Evolutionary conservation across 1,140 invertebrate species (phyloP), one percentile per base, ranked within the genome.

Genomic region (Archegozetes longisetosus): DNA sequence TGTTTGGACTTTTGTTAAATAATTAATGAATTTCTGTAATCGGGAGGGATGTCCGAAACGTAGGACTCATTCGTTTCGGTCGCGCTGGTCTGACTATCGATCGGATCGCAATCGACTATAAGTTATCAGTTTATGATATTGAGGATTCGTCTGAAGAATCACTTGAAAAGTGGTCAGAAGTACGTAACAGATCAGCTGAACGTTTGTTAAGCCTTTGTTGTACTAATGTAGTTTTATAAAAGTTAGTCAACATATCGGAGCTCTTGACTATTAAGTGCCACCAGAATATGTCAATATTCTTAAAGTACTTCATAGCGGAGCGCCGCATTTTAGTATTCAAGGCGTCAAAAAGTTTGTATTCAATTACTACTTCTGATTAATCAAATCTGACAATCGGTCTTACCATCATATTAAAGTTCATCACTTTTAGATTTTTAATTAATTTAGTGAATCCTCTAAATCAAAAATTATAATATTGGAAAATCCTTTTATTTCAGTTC

Each of bases 161-260:
- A 17, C 13, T 53, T 13, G 9, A 60, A 51, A 49, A 65, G 13
- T 65, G 59, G 60, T 69, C 63, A 22, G 61, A 81, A 73, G 79
- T 83, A 60, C 94, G 98, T 71, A 74, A 77, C 69, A 79, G 85
- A 66, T 88, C 86, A 54, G 93, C 95, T 20, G 74, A 88, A 66
- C 82, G 83, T 71, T 74, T 98, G 29, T 73, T 97, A 22, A 78
- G 90, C 51, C 75, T 98, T 65, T 96, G 92, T 68, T 84, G 82
- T 73, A 77, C 78, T 12, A 98, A 98, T 76, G 90, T 89, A 72
- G 95, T 28, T 98, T 96, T 71, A 92, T 98, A 52, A 98, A 96
- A 79, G 79, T 80, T 48, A 74, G 95, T 2, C 95, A 98, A 72
- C 93, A 98, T 72, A 80, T 98, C 61, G 94, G 91, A 9, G 87